Conservation (phyloP, 2,888 invertebrate species). For the Synergus gifuensis region DNA sequence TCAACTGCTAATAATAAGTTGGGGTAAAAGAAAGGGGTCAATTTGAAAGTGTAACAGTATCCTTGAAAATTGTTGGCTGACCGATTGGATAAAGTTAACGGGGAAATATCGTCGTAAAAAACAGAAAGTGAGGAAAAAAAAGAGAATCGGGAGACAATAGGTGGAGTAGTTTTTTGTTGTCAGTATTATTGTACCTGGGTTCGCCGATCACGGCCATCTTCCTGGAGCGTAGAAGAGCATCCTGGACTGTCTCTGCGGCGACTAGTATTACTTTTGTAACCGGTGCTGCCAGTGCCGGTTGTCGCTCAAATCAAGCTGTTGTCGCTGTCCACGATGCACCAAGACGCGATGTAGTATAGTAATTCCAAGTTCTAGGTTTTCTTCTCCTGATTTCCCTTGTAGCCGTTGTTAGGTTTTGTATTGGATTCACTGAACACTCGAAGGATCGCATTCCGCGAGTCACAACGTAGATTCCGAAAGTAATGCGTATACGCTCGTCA, state of each 20-base stretch:
- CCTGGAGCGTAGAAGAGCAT: conserved; percentile 69
- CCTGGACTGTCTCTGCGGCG: conserved; percentile 62
- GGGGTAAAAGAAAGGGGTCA: conserved; percentile 11
- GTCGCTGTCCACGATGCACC: conserved; percentile 24
- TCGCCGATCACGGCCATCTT: conserved; percentile 76
- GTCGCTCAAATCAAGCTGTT: conserved; percentile 42
- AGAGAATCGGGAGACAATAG: not conserved
- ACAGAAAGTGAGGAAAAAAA: not conserved
- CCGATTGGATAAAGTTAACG: conserved; percentile 22
- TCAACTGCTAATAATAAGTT: conserved; percentile 14
- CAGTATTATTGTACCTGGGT: conserved; percentile 60
- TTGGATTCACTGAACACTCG: conserved; percentile 48
- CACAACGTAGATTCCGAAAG: conserved; percentile 24
- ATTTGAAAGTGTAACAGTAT: not conserved
- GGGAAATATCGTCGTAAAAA: not conserved
- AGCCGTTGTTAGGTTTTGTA: conserved; percentile 26
- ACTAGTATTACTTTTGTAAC: conserved; percentile 60
- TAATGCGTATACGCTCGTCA: conserved; percentile 19
- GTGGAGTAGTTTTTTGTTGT: not conserved
- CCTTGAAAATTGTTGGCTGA: conserved; percentile 1
- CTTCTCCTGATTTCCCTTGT: not conserved
- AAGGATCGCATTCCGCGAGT: conserved; percentile 49
- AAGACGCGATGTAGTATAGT: conserved; percentile 9
- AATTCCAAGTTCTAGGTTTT: not conserved
- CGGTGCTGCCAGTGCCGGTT: conserved; percentile 49